phyloP scores from a whole-genome alignment of 2,797 vertebrate genomes.

The Fringilla coelebs region DNA sequence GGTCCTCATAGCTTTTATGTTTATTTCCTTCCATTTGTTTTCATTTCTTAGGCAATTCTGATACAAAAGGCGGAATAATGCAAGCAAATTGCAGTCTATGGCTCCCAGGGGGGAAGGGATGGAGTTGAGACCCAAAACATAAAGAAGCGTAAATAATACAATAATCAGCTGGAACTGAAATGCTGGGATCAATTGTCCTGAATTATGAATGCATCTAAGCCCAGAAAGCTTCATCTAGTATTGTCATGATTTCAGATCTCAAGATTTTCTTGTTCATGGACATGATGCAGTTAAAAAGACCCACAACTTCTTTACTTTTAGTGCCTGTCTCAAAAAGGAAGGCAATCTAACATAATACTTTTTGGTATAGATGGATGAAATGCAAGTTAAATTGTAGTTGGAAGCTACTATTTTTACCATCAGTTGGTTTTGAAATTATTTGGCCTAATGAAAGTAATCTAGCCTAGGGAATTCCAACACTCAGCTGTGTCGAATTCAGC shows the following conservation, averaged over 20 bases:
- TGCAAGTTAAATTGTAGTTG: not conserved
- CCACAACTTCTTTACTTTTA: not conserved
- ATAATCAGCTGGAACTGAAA: conserved; percentile 49
- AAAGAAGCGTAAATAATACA: conserved; percentile 31
- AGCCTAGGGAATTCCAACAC: not conserved
- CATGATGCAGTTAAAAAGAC: not conserved
- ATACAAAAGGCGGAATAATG: conserved; percentile 33
- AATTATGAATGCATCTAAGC: conserved; percentile 32
- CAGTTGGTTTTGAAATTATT: not conserved
- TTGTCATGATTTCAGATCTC: not conserved
- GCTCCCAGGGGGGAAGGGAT: not conserved
- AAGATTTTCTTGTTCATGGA: not conserved
- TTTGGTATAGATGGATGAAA: not conserved
- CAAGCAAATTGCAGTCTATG: conserved; percentile 37
- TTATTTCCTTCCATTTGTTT: conserved; percentile 53
- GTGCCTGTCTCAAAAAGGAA: not conserved
- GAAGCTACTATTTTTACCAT: not conserved
- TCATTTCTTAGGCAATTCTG: conserved; percentile 40
- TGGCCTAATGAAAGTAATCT: not conserved
- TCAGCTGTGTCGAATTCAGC: not conserved
- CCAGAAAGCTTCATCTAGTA: not conserved
- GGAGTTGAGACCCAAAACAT: not conserved
- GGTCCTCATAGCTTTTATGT: conserved; percentile 3
- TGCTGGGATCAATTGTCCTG: conserved; percentile 41
- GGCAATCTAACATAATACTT: not conserved